Conservation (phyloP, 2,888 invertebrate species). For the Magallana nippona region DNA sequence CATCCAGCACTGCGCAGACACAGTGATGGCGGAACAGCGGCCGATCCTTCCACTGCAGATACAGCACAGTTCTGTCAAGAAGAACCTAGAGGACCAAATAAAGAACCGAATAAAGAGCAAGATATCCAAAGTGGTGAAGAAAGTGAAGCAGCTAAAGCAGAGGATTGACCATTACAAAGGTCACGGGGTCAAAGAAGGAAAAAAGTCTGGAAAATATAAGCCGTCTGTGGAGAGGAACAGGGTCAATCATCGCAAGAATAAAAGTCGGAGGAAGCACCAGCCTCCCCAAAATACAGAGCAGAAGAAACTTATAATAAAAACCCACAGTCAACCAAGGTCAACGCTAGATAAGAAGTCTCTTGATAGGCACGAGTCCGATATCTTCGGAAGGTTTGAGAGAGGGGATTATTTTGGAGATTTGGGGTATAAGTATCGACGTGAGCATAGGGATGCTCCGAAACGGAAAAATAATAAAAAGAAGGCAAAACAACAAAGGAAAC, state of each 20-base stretch:
- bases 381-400: too few species aligned
- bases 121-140: background rate
- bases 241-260: background rate
- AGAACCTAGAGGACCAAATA: constrained; percentile 7
- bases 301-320: too few species aligned
- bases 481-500: too few species aligned
- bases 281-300: background rate
- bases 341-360: too few species aligned
- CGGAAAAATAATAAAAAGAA: too few species aligned
- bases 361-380: too few species aligned
- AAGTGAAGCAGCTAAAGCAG: background rate
- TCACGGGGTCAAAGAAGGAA: background rate
- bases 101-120: background rate
- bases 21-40: background rate
- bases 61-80: background rate
- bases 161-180: background rate
- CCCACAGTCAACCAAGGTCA: too few species aligned
- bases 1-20: constrained; percentile 40
- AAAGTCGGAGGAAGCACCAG: background rate
- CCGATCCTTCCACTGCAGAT: background rate
- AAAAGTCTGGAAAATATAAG: background rate
- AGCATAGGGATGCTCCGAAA: too few species aligned
- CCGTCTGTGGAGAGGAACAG: background rate
- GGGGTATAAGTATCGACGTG: too few species aligned
- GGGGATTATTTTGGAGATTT: too few species aligned